phyloP scores from a whole-genome alignment of 2,888 invertebrate genomes.

The Magallana nippona region DNA sequence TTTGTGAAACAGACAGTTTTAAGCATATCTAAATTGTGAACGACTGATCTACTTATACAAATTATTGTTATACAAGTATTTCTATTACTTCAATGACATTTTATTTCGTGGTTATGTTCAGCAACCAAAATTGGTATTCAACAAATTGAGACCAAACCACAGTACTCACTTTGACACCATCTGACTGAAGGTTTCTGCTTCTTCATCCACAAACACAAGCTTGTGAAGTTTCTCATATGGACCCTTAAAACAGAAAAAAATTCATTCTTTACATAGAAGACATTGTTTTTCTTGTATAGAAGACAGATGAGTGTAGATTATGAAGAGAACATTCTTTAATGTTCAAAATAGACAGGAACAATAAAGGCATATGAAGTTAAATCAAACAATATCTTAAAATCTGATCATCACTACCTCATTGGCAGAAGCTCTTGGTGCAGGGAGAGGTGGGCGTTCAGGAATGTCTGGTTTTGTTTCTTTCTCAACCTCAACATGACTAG shows the following conservation, averaged over 20 bases:
- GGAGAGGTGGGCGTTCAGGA: slow-evolving; percentile 28
- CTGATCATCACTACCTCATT: slow-evolving; percentile 7
- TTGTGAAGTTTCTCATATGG: slow-evolving; percentile 67
- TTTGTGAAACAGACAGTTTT: no score
- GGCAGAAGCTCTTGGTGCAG: not conserved
- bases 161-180: slow-evolving; percentile 75
- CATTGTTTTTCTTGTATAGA: no score
- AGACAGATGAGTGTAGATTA: no score
- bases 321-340: no score
- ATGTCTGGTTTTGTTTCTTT: slow-evolving; percentile 10
- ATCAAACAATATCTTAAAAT: not conserved
- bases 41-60: no score
- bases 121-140: not conserved
- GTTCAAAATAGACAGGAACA: no score
- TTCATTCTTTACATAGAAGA: no score
- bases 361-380: not conserved
- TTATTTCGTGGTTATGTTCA: no score
- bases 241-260: slow-evolving; percentile 35
- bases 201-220: slow-evolving; percentile 72
- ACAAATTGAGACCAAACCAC: not conserved
- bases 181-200: slow-evolving; percentile 73
- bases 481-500: not conserved
- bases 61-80: no score
- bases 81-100: no score
- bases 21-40: no score